Base-by-base conservation (phyloP, 2,888 invertebrate genomes). In the Leptinotarsa peninsularis region DNA sequence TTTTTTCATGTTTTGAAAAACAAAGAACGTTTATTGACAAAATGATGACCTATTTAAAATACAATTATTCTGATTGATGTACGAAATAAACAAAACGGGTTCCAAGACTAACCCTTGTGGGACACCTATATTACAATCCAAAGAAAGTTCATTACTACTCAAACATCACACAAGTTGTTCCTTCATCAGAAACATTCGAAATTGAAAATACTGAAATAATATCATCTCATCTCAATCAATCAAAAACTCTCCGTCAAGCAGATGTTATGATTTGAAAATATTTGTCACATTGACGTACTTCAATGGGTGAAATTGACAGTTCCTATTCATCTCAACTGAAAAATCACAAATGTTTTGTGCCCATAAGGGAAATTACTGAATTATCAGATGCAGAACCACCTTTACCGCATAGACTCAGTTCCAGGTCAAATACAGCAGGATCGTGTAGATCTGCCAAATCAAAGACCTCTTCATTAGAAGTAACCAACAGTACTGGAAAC, bases 401-500 rank as follows among this genome's bases (percentile, higher is more conserved):
- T 17, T 17, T 49, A 5, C 49, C 72, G 7, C 17, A 13, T 18
- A 21, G 18, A 21, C 52, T 15, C 49, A 17, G 33, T 43, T n/a
- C 43, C 14, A 54, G 66, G 54, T 50, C 33, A 5, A 69, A 56
- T n/a, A 58, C 58, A 3, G 58, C 58, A 5, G 18, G 5, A 18
- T 18, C 66, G 4, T 4, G 18, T 21, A 67, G 49, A 56, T 72
- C 71, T 4, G 58, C 71, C 15, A 67, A 50, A 43, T 75, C 71
- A 17, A 68, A 60, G 4, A 49, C 72, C 4, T 66, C 74, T 14
- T 76, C 78, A 14, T 27, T 74, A 58, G 70, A 76, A 17, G 77
- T 77, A n/a, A 77, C 73, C 49, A 33, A 75, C 23, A 75, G 75
- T 50, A 43, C 54, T 2, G 58, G n/a, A 0, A 74, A 69, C 49